These are phyloP conservation scores for Ennomos quercinarius DNA, from an alignment of 2,888 invertebrate species.

Conservation along the genomic window DNA sequence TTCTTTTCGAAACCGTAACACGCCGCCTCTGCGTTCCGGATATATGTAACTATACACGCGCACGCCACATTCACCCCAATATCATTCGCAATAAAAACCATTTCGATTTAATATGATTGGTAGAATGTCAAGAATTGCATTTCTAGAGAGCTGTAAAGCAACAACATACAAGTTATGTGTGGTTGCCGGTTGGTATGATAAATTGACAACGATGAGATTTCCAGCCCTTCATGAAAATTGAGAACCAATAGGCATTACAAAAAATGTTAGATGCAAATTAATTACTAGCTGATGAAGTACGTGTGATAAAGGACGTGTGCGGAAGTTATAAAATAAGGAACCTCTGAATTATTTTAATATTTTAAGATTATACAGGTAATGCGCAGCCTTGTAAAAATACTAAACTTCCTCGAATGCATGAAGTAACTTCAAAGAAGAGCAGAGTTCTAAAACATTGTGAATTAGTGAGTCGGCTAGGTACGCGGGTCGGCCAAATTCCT, in stretches of 20 bases:
- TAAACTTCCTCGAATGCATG: slow-evolving; percentile 13
- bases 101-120: slow-evolving; percentile 61
- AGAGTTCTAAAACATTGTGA: slow-evolving; percentile 30
- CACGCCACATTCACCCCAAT: slow-evolving; percentile 76
- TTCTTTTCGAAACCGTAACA: slow-evolving; percentile 85
- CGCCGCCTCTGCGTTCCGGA: slow-evolving; percentile 83
- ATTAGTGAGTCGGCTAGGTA: slow-evolving; percentile 49
- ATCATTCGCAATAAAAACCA: slow-evolving; percentile 69
- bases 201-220: slow-evolving; percentile 51
- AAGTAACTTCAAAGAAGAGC: not conserved
- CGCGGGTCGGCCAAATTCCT: slow-evolving; percentile 78
- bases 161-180: slow-evolving; percentile 57
- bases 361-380: slow-evolving; percentile 1
- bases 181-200: slow-evolving; percentile 58
- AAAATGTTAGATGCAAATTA: no score
- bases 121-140: slow-evolving; percentile 71
- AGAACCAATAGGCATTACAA: no score
- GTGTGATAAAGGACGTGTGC: not conserved
- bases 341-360: slow-evolving; percentile 3
- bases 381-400: slow-evolving; percentile 5
- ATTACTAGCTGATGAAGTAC: not conserved
- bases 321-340: slow-evolving; percentile 7
- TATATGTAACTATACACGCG: slow-evolving; percentile 53
- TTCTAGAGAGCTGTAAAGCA: slow-evolving; percentile 77
- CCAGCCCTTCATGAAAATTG: slow-evolving; percentile 1